Percentiles rank a stretch among this genome's conserved stretches.
Evolutionary conservation across 2,113 vertebrate genomes (phyloP).

Genomic region (Orcinus orca): DNA sequence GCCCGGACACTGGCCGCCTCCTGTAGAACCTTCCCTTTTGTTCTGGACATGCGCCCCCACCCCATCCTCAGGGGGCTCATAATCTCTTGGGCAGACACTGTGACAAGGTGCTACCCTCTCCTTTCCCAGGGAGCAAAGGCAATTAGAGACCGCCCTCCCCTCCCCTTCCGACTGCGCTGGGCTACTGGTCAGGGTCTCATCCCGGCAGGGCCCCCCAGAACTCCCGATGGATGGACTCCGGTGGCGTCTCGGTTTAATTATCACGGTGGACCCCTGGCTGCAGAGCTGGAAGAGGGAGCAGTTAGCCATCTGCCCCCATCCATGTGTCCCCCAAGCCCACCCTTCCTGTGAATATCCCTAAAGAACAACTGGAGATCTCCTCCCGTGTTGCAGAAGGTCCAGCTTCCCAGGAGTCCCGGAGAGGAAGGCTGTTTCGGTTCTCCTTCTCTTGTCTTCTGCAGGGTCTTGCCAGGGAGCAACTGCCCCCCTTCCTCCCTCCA

Average conservation of each 20-base stretch:
- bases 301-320: not conserved
- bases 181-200: too few relatives aligned
- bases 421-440: not conserved
- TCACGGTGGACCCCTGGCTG: fast-evolving
- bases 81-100: not conserved
- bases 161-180: fast-evolving
- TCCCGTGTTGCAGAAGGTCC: not conserved
- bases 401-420: not conserved
- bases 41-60: not conserved
- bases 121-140: not conserved
- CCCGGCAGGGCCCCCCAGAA: not conserved
- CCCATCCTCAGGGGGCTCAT: not conserved
- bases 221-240: not conserved
- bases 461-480: not conserved
- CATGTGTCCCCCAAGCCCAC: not conserved
- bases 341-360: not conserved
- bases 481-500: not conserved
- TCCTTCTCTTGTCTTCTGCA: not conserved
- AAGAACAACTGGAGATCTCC: not conserved
- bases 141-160: not conserved
- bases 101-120: not conserved
- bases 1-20: fast-evolving
- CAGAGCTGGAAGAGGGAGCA: not conserved
- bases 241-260: not conserved
- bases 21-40: not conserved